Evolutionary conservation across 2,888 invertebrate genomes (phyloP).

Genomic region (Campoplex nolae): DNA sequence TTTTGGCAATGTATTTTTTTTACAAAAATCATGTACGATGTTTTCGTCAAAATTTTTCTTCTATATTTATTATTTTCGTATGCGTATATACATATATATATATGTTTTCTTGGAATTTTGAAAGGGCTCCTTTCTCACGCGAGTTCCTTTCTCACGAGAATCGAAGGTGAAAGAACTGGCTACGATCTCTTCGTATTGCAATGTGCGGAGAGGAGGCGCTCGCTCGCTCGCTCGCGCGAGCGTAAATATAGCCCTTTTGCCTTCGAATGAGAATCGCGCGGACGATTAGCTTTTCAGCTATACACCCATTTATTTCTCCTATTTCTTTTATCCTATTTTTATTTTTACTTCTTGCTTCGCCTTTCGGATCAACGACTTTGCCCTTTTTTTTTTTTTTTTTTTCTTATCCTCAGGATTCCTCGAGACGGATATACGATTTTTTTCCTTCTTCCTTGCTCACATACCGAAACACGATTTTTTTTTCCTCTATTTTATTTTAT

Average conservation of each 20-base stretch:
- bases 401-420: background rate
- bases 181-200: background rate
- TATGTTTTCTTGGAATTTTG: background rate
- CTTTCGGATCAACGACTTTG: background rate
- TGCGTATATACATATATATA: background rate
- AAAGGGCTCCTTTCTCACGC: constrained; percentile 51
- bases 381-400: background rate
- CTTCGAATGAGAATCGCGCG: constrained; percentile 4
- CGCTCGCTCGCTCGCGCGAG: background rate
- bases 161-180: constrained; percentile 49
- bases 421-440: background rate
- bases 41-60: background rate
- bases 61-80: constrained; percentile 2
- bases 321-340: background rate
- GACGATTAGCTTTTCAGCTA: constrained; percentile 15
- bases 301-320: background rate
- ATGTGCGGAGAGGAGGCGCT: background rate
- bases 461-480: background rate
- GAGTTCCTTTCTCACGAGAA: constrained; percentile 35
- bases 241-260: constrained; percentile 22
- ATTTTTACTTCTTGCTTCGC: background rate
- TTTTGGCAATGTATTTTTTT: constrained; percentile 7
- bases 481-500: background rate
- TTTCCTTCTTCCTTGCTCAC: background rate
- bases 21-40: background rate